Conservation (phyloP, 1,140 invertebrate genomes). For the Bombus fervidus region DNA sequence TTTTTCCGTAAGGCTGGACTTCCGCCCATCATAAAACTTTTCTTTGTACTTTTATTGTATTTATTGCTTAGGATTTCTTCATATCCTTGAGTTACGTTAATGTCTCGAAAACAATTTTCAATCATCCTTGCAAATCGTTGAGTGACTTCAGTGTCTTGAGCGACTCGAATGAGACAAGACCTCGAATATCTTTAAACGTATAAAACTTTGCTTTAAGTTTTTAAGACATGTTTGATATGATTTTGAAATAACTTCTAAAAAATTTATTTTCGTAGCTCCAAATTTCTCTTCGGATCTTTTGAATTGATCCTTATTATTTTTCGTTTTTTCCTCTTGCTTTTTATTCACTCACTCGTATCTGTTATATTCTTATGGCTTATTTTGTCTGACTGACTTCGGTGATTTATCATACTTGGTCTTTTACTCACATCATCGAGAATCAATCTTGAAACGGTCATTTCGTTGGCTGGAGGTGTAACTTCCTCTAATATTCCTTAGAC, state of each 20-base stretch:
- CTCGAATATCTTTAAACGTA: too few species aligned
- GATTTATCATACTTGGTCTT: too few species aligned
- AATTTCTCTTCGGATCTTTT: too few species aligned
- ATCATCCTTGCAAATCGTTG: background rate
- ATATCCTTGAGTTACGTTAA: too few species aligned
- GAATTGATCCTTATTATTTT: background rate
- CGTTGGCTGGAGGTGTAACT: background rate
- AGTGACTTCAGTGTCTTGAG: background rate
- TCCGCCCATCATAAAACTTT: background rate
- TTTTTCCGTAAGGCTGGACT: background rate
- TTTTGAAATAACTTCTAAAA: background rate
- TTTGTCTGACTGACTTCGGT: background rate
- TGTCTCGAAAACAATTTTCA: too few species aligned
- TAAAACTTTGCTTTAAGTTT: too few species aligned
- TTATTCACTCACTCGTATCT: background rate
- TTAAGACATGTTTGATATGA: background rate
- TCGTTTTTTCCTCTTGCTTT: background rate
- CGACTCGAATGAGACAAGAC: too few species aligned
- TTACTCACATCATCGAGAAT: slow-evolving; percentile 1
- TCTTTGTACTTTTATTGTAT: background rate
- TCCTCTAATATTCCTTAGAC: background rate
- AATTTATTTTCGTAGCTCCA: background rate
- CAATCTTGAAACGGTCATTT: slow-evolving; percentile 10
- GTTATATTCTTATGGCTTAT: background rate
- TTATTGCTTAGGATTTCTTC: background rate